Base-by-base conservation (phyloP, 2,113 vertebrate species). In the Ophthalmotilapia sp. region DNA sequence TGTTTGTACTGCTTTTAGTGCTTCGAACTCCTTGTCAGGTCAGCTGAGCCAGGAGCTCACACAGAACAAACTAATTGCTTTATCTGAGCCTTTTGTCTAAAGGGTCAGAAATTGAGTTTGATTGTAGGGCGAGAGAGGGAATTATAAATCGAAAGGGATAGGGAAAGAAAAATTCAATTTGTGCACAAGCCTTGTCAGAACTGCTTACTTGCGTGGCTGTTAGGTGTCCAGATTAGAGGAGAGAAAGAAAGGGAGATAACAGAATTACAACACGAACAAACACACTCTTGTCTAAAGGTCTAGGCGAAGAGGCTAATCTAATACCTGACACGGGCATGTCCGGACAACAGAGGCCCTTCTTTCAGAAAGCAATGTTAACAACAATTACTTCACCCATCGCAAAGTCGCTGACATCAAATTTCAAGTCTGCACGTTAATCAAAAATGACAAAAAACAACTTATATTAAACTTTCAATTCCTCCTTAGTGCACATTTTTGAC, bases 101-200 rank as follows among this genome's bases (percentile, higher is more conserved):
- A 89, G 94, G 95, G 89, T 94, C 90, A 94, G 91, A 91, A 93
- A 95, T 93, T 85, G 91, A 94, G 91, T 95, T 96, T 95, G 86
- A 88, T 93, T 60, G 90, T 73, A 40, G 80, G 88, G 90, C 21
- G 60, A 92, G 89, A 70, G 86, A 93, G 53, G 83, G 90, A 94
- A 95, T 92, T 92, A 95, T 93, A 94, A 92, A 94, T 90, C 80
- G 92, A 94, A 94, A 93, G 82, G 90, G 90, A 93, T 88, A 92
- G 90, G 86, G 90, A 82, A 83, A 94, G 90, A 92, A 90, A 94
- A 93, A 93, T 95, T 95, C 92, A 93, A 95, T 95, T 94, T 94
- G 93, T 82, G 90, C 88, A 54, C 90, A 89, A 85, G 77, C 83
- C 93, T 89, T 95, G 95, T 95, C 94, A 94, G 94, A 93, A 92